These are phyloP conservation scores for Agapornis roseicollis DNA, from an alignment of 2,113 vertebrate genomes.

Conservation along the genomic window DNA sequence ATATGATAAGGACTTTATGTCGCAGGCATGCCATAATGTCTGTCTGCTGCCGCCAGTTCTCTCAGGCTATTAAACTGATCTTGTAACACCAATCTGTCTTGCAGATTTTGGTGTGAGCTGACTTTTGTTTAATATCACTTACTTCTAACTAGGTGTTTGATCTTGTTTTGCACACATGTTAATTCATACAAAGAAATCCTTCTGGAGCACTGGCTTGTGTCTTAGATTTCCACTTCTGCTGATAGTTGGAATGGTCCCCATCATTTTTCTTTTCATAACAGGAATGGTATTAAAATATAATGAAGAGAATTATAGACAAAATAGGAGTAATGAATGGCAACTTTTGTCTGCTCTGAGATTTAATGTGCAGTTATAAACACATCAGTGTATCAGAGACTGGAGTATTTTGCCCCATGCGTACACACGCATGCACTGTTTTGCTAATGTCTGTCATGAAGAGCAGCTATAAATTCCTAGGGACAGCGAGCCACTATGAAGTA, in stretches of 20 bases:
- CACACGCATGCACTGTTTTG: accelerated
- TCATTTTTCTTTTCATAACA: neutral
- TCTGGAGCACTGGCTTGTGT: neutral
- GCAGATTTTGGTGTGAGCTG: neutral
- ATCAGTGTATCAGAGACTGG: neutral
- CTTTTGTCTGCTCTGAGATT: neutral
- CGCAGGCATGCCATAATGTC: accelerated
- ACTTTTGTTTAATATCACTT: neutral
- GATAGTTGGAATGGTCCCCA: neutral
- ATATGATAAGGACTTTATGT: neutral
- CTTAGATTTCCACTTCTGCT: neutral
- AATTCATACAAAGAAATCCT: neutral
- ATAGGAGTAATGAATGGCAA: neutral
- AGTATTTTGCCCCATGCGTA: neutral
- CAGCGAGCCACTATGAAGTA: neutral
- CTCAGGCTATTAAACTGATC: neutral
- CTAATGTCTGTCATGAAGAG: neutral
- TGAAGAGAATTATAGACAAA: neutral
- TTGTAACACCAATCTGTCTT: too few species aligned
- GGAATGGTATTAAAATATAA: neutral
- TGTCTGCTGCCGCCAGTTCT: neutral
- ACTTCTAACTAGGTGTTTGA: neutral
- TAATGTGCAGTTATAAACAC: neutral
- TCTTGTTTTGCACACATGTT: neutral
- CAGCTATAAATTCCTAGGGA: neutral